These are phyloP conservation scores for Limonius californicus DNA, from an alignment of 1,140 invertebrate genomes.

Conservation along the genomic window DNA sequence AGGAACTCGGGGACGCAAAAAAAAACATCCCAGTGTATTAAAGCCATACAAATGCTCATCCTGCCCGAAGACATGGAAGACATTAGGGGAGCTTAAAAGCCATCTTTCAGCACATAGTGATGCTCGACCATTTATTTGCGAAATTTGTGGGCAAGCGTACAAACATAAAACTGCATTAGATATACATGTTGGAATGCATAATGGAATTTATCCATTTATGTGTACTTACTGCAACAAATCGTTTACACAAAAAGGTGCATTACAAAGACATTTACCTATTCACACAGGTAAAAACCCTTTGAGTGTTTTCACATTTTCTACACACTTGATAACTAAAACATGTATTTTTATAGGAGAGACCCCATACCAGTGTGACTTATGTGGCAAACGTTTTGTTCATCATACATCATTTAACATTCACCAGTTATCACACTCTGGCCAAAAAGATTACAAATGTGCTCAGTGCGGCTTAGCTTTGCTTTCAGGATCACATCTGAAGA, in stretches of 20 bases:
- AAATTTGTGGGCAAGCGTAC: slow-evolving; percentile 62
- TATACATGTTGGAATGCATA: slow-evolving; percentile 63
- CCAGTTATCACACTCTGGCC: slow-evolving; percentile 58
- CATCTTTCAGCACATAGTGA: slow-evolving; percentile 49
- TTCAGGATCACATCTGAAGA: slow-evolving; percentile 61
- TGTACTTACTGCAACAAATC: slow-evolving; percentile 74
- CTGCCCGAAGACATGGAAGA: slow-evolving; percentile 48
- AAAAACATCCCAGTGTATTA: not conserved
- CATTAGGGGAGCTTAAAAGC: slow-evolving; percentile 45
- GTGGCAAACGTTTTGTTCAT: slow-evolving; percentile 66
- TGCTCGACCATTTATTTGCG: slow-evolving; percentile 52
- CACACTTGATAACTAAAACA: too few relatives aligned
- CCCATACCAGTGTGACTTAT: slow-evolving; percentile 57
- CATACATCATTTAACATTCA: slow-evolving; percentile 68
- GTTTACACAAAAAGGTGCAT: slow-evolving; percentile 65
- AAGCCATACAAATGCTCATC: slow-evolving; percentile 38
- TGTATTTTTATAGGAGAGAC: slow-evolving; percentile 28
- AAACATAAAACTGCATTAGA: slow-evolving; percentile 62
- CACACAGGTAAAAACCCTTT: slow-evolving; percentile 57
- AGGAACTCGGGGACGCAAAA: too few relatives aligned
- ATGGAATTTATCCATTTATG: slow-evolving; percentile 65
- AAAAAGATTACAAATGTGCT: slow-evolving; percentile 59
- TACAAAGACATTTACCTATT: slow-evolving; percentile 62
- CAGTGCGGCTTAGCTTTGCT: slow-evolving; percentile 57
- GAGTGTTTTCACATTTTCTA: too few relatives aligned